Evolutionary conservation across 2,888 invertebrate species (phyloP), one percentile per base, ranked within the genome.

Genomic region (Ormyrus thymus): DNA sequence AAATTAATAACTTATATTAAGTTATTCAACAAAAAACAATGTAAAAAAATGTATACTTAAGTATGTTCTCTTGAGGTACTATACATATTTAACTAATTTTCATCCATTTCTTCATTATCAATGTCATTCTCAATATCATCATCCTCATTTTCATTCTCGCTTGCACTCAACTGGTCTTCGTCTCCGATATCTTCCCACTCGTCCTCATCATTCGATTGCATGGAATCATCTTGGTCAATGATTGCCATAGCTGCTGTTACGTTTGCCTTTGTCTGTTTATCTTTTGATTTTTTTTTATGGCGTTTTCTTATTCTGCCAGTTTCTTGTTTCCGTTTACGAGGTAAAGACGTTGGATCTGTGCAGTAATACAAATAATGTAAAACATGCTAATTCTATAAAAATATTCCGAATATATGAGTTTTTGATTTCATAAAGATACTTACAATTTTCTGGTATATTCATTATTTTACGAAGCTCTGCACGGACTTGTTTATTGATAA

Each of bases 401-500:
- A 61, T 45, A 45, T 61, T 4, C 7, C 11, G 10, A 45, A 43
- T 13, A 13, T 48, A 15, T 29, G 48, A 65, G 65, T 48, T 65
- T 10, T 15, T 64, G 6, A 62, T 15, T 10, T 61, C 6, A 61
- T 13, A 9, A 62, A 56, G 66, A n/a, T 66, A 85, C 87, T 66
- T 80, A 90, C 90, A 86, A 81, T 90, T 88, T 78, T 87, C 89
- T 5, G 90, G 90, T 81, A 90, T 89, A 80, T 82, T 88, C 86
- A 90, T 87, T 71, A 87, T 84, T 75, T 89, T 90, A 69, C 90
- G 87, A 43, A 92, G 85, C 43, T 92, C 89, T 4, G 92, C 91
- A 74, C 93, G 92, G 56, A 94, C 93, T 83, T 93, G 93, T 83
- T 91, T 92, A 85, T 93, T 95, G 72, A 96, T 92, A 82, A 95